phyloP scores from a whole-genome alignment of 2,888 invertebrate species.

The Dryobota labecula region DNA sequence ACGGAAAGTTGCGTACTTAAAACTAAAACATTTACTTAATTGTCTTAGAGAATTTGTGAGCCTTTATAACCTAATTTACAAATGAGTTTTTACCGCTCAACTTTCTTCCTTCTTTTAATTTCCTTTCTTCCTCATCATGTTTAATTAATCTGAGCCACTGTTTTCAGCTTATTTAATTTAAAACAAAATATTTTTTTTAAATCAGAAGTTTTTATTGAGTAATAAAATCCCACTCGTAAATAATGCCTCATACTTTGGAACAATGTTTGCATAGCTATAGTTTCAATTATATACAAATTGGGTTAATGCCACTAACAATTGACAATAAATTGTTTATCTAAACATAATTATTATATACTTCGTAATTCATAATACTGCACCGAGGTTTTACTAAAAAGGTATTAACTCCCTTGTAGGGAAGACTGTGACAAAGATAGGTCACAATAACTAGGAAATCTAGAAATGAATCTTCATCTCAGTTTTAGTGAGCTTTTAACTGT shows the following conservation, averaged over 20 bases:
- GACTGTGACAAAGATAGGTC: neutral
- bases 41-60: constrained; percentile 62
- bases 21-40: constrained; percentile 53
- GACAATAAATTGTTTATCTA: constrained; percentile 76
- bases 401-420: constrained; percentile 39
- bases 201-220: neutral
- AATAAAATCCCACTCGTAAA: constrained; percentile 42
- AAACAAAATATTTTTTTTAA: neutral
- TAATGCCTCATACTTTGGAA: constrained; percentile 54
- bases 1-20: constrained; percentile 60
- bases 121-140: neutral
- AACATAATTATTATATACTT: constrained; percentile 52
- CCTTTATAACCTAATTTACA: constrained; percentile 50
- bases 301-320: constrained; percentile 78
- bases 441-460: neutral
- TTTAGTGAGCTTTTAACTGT: constrained; percentile 8
- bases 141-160: constrained; percentile 3
- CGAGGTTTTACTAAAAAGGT: constrained; percentile 55
- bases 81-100: constrained; percentile 46
- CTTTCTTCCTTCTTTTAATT: constrained; percentile 5
- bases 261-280: constrained; percentile 57
- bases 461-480: neutral
- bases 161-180: neutral
- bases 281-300: constrained; percentile 68
- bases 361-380: constrained; percentile 71